Evolutionary conservation across 2,113 vertebrate species (phyloP), one percentile per base, ranked within the genome.

Genomic region (Petrocephalus zakoni): DNA sequence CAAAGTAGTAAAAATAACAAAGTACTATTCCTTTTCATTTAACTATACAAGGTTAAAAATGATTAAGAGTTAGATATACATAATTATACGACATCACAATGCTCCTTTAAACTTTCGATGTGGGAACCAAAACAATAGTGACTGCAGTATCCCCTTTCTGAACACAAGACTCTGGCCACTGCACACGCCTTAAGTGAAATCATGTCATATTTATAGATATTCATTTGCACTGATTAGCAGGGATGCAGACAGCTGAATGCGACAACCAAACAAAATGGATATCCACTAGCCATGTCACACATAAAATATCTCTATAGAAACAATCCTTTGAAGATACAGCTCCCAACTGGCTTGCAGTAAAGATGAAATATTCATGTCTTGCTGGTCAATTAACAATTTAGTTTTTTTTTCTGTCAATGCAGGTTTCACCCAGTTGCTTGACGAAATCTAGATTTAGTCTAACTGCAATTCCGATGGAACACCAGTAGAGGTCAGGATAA

Each of bases 1-100:
- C 87, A 91, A 93, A 93, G 91, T 81, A 11, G 85, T 89, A 92
- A 88, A 92, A 93, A 92, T 93, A 94, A 94, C 92, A 87, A 91
- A 91, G 87, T 64, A 85, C 81, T 91, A 89, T 90, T 88, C 46
- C 81, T 81, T 91, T 86, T 90, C 92, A 85, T 90, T 89, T 91
- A 92, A 93, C 94, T 96, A 94, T 96, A 95, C 95, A 96, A 91
- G 91, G 92, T 95, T 93, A 95, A 94, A 92, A 91, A 90, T 84
- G 82, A 90, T 89, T 61, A 92, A 94, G 90, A 94, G 94, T 94
- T 94, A 94, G 92, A 94, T 95, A 93, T 92, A 95, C 92, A 95
- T 93, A 94, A 94, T 92, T 94, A 94, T 95, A 95, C 90, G 92
- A 94, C 93, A 90, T 93, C 90, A 92, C 91, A 89, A 90, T 93